A percentile compares a stretch with the other conserved stretches of the same genome.
Conservation (phyloP, 2,888 invertebrate genomes). For the Rambutsinella grinnellia region DNA sequence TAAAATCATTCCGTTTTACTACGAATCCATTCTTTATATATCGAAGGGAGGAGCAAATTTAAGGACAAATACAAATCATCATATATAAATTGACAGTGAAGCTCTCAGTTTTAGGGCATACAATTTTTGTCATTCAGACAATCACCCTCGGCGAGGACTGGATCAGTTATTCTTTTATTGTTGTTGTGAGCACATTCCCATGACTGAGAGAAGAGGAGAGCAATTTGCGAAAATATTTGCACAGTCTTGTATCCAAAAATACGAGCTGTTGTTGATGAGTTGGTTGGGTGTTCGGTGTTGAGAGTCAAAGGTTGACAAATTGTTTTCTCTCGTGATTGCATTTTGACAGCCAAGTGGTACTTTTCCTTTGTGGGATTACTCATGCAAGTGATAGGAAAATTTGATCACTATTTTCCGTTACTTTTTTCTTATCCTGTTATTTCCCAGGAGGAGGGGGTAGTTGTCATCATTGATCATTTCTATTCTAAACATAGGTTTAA, state of each 20-base stretch:
- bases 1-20: neutral
- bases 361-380: conserved; percentile 13
- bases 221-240: neutral
- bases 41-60: conserved; percentile 50
- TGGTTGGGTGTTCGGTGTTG: neutral
- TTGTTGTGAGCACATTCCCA: neutral
- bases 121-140: conserved; percentile 25
- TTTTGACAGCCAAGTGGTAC: neutral
- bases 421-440: conserved; percentile 23
- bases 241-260: neutral
- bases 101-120: conserved; percentile 35
- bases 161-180: neutral
- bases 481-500: conserved; percentile 59
- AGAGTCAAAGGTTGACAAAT: neutral
- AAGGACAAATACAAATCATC: conserved; percentile 32
- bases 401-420: conserved; percentile 17
- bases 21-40: conserved; percentile 7
- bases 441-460: conserved; percentile 26
- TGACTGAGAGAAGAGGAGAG: neutral
- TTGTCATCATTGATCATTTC: conserved; percentile 53
- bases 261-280: neutral
- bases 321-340: neutral
- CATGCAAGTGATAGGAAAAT: conserved; percentile 30
- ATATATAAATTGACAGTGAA: conserved; percentile 41
- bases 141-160: neutral